Evolutionary conservation across 2,113 vertebrate genomes (phyloP).

Genomic region (Orycteropus afer): DNA sequence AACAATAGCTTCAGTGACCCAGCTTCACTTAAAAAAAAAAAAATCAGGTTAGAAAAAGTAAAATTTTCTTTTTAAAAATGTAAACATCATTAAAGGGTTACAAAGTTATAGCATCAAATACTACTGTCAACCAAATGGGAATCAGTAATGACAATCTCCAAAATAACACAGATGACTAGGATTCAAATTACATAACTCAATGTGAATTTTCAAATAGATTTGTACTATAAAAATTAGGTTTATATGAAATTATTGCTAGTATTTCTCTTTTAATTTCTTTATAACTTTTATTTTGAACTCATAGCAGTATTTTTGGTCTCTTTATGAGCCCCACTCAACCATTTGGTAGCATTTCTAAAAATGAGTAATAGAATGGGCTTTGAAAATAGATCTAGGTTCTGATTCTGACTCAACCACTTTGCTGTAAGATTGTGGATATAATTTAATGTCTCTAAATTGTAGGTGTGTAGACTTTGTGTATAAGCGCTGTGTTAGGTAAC

Average conservation of each 20-base stretch:
- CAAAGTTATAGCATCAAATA: not conserved
- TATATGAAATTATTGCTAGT: not conserved
- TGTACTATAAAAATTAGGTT: not conserved
- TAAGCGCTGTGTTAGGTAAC: too few species aligned
- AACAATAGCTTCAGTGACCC: not conserved
- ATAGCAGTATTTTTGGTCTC: not conserved
- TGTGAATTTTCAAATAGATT: not conserved
- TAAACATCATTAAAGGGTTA: not conserved
- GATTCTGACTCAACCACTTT: not conserved
- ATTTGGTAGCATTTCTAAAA: not conserved
- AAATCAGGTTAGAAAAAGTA: not conserved
- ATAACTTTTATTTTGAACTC: not conserved
- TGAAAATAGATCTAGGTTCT: not conserved
- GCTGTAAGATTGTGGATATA: too few species aligned
- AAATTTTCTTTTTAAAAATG: too few species aligned
- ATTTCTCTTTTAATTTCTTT: not conserved
- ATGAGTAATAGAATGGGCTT: not conserved
- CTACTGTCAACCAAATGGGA: not conserved
- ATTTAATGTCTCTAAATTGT: not conserved
- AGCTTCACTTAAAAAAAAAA: not conserved
- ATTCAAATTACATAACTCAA: not conserved
- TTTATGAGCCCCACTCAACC: not conserved
- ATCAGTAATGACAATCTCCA: not conserved
- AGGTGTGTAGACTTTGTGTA: not conserved
- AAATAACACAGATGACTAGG: too few species aligned